Base-by-base conservation (phyloP, 2,797 vertebrate genomes). In the Lutjanus campechanus region DNA sequence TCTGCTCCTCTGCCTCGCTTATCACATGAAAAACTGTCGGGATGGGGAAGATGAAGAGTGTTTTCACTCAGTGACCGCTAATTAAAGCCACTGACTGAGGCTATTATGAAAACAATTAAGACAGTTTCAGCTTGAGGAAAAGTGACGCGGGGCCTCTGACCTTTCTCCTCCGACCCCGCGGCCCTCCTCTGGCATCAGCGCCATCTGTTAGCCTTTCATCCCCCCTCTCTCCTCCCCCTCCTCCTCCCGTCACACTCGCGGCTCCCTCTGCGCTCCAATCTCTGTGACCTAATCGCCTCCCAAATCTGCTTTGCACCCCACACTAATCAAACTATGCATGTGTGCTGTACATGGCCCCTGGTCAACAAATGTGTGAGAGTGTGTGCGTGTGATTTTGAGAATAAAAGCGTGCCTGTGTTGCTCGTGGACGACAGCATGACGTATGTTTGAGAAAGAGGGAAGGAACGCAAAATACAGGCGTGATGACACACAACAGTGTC, bases 221-320 rank as follows among this genome's bases (percentile, higher is more conserved):
- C 40, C 40, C 51, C 67, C 20, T 19, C 22, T 7, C 13, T 4
- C 15, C 12, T 11, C 41, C 8, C 44, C 20, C 29, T 25, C 36
- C n/a, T 10, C 17, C 25, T 19, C 36, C 55, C 22, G 46, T 54
- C 22, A 56, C 36, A 22, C 55, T 56, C 41, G 40, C 69, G 71
- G 50, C 69, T 80, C 69, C 7, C 56, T 65, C 29, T 25, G 2
- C 36, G 59, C 70, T 74, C 56, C 46, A 40, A 51, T 49, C 56
- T 79, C 44, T 16, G 55, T 47, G 47, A 69, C 73, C 49, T 85
- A 61, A 87, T 73, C 54, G 1, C 70, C 68, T 81, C 67, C 41
- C 20, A 71, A 84, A 88, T 84, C 81, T 82, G 73, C 76, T 86
- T 76, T 64, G 68, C 50, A 54, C 40, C 49, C 62, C 22, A 43